Percentiles rank a stretch among this genome's conserved stretches.
phyloP scores from a whole-genome alignment of 2,888 invertebrate species.

The Phalera bucephala region DNA sequence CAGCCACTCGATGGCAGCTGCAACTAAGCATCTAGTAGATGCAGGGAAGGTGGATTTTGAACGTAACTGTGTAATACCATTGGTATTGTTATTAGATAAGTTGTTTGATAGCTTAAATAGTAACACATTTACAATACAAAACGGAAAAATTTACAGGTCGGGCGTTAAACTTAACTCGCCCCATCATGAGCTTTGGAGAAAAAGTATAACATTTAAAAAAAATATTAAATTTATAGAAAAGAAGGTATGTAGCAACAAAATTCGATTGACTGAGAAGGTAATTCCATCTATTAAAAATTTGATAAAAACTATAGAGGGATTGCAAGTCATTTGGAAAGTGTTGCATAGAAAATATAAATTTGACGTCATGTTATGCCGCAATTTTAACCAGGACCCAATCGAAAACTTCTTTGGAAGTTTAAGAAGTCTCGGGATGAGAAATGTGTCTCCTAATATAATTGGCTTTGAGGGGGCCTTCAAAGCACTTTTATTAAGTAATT shows the following conservation, averaged over 20 bases:
- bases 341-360: conserved; percentile 22
- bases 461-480: conserved; percentile 27
- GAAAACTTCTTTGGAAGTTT: conserved; percentile 33
- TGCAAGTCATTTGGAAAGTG: conserved; percentile 26
- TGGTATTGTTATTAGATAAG: conserved; percentile 14
- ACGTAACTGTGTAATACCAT: not conserved
- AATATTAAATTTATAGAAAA: not conserved
- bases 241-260: conserved; percentile 6
- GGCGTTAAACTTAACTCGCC: conserved; percentile 13
- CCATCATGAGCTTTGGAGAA: conserved; percentile 10
- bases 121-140: conserved; percentile 10
- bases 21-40: no score
- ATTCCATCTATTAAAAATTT: conserved; percentile 29
- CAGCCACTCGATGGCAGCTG: conserved; percentile 31
- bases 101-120: conserved; percentile 23
- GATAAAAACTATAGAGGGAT: conserved; percentile 35
- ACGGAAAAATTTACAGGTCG: conserved; percentile 21
- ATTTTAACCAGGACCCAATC: conserved; percentile 28
- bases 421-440: conserved; percentile 23
- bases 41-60: conserved; percentile 2
- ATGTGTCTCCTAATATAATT: conserved; percentile 17
- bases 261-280: conserved; percentile 19
- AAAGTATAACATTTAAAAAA: not conserved
- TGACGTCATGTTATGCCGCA: conserved; percentile 22
- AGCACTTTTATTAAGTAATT: conserved; percentile 23